Conservation (phyloP, 2,888 invertebrate species). For the Cylloceria caligata region DNA sequence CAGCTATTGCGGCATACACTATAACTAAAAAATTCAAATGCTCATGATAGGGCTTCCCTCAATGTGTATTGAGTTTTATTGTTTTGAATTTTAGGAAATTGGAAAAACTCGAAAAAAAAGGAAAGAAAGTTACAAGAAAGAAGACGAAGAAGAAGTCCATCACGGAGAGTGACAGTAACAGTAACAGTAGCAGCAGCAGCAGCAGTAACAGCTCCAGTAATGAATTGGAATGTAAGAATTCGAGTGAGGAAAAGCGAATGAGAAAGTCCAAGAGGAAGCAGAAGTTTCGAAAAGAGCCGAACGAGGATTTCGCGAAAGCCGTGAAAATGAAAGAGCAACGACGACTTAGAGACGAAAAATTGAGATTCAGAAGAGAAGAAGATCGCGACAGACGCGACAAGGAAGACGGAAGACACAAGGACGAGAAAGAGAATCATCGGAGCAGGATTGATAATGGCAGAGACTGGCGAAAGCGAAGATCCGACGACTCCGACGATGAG, state of each 20-base stretch:
- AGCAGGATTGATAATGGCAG: conserved; percentile 59
- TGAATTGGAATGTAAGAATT: conserved; percentile 62
- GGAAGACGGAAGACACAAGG: conserved; percentile 46
- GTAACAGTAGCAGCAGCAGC: conserved; percentile 69
- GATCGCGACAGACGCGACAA: conserved; percentile 30
- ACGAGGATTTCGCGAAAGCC: conserved; percentile 35
- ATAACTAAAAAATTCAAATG: no score
- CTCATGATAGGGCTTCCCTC: no score
- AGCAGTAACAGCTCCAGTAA: conserved; percentile 71
- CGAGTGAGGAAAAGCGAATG: conserved; percentile 65
- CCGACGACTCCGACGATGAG: conserved; percentile 60
- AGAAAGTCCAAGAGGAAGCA: conserved; percentile 64
- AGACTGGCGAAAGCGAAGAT: conserved; percentile 68
- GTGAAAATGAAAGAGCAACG: conserved; percentile 42
- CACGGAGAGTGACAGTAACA: conserved; percentile 63
- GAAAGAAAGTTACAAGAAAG: conserved; percentile 65
- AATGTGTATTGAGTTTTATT: conserved; percentile 32
- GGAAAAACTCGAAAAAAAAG: conserved; percentile 87
- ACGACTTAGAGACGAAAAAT: conserved; percentile 72
- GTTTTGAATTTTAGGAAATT: conserved; percentile 86
- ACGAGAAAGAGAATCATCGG: conserved; percentile 67
- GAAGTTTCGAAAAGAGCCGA: conserved; percentile 62
- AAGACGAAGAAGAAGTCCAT: conserved; percentile 58
- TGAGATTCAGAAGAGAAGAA: conserved; percentile 63
- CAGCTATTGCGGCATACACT: no score